Evolutionary conservation across 2,113 vertebrate species (phyloP).

Genomic region (Mobula hypostoma): DNA sequence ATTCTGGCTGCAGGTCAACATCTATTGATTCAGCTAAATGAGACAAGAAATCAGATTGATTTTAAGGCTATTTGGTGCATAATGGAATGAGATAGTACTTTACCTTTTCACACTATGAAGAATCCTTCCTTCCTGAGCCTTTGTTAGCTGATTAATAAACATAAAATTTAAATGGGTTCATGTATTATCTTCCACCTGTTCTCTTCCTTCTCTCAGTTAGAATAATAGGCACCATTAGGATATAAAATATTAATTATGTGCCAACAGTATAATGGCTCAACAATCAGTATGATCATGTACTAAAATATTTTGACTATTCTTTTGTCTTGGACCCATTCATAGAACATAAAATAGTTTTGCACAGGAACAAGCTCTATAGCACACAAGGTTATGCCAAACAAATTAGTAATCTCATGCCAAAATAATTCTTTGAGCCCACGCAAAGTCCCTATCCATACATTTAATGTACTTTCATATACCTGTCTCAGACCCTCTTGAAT

Average conservation of each 20-base stretch:
- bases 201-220: conserved; percentile 1
- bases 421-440: too few relatives aligned
- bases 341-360: not conserved
- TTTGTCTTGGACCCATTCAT: not conserved
- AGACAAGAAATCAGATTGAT: not conserved
- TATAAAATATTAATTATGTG: not conserved
- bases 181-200: not conserved
- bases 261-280: not conserved
- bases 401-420: too few relatives aligned
- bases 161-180: not conserved
- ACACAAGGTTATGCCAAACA: too few relatives aligned
- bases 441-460: too few relatives aligned
- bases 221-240: not conserved
- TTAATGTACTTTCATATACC: too few relatives aligned
- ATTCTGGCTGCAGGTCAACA: not conserved
- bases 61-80: not conserved
- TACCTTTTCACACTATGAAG: not conserved
- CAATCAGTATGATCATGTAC: not conserved
- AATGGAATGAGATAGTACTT: not conserved
- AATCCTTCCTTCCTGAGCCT: not conserved
- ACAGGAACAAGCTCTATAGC: too few relatives aligned
- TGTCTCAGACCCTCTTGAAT: too few relatives aligned
- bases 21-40: not conserved
- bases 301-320: not conserved
- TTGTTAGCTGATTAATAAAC: conserved; percentile 13